A percentile compares a stretch with the other conserved stretches of the same genome.
phyloP scores from a whole-genome alignment of 2,888 invertebrate genomes.

The Noctua janthe region DNA sequence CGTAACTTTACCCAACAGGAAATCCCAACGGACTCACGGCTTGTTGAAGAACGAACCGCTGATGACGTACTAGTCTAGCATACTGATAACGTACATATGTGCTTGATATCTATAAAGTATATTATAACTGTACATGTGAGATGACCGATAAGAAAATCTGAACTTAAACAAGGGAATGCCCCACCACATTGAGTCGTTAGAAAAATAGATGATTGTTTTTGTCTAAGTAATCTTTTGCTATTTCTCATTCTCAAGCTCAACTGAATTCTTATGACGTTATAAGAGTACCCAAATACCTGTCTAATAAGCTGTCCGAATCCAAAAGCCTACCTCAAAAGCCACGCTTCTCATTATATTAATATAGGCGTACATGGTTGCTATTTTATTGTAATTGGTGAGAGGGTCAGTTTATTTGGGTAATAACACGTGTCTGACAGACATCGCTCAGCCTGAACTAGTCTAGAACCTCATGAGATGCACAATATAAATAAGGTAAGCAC shows the following conservation, averaged over 20 bases:
- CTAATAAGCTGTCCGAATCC: background rate
- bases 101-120: background rate
- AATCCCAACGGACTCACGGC: background rate
- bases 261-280: background rate
- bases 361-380: background rate
- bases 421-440: background rate
- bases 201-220: background rate
- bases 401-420: background rate
- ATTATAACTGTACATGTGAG: background rate
- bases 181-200: background rate
- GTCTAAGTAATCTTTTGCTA: background rate
- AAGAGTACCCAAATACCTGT: background rate
- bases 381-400: background rate
- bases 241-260: background rate
- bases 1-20: background rate
- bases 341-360: background rate
- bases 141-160: slow-evolving; percentile 22
- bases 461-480: background rate
- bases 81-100: background rate
- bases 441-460: background rate
- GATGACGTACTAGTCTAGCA: background rate
- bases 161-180: background rate
- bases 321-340: background rate
- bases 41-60: background rate
- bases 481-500: background rate